Evolutionary conservation across 2,888 invertebrate species (phyloP), one percentile per base, ranked within the genome.

Genomic region (Allacma fusca): DNA sequence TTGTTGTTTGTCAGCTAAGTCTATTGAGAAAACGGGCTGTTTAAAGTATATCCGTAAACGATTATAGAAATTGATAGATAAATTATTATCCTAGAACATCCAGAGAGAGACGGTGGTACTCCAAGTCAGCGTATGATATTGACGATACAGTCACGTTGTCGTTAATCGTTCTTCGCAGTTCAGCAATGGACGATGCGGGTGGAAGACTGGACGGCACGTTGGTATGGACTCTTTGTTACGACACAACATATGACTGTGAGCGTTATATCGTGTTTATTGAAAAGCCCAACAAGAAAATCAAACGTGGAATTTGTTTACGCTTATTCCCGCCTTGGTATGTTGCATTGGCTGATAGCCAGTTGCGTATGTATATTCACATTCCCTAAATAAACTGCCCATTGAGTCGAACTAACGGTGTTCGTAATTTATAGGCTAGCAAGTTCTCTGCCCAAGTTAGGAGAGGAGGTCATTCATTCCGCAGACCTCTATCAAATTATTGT

Each of bases 261-360:
- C 75, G 75, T 13, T 75, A 57, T 21, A 40, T 75, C n/a, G n/a
- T 57, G n/a, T 57, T 75, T 21, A 59, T 29, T 34, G 68, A 75
- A 23, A 75, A 69, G 57, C 21, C 44, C 13, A 29, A 28, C 23
- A 68, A 59, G 9, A 68, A 75, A 19, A 69, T 75, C 1, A 28
- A 34, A 19, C 50, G 28, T 7, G 75, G 69, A 50, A 23, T 68
- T 12, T 75, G 75, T 24, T 28, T 75, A 5, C 50, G 67, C 21
- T 29, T 75, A 59, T 75, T 29, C 34, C 50, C 75, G 13, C 75
- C 75, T 5, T 75, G 75, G 75, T 68, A 69, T 28, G 67, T 67
- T 19, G 2, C 12, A n/a, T n/a, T n/a, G n/a, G n/a, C n/a, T n/a
- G n/a, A n/a, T n/a, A n/a, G n/a, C n/a, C n/a, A n/a, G n/a, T n/a